Conservation (phyloP, 2,113 vertebrate species). For the Plecturocebus donacophilus region DNA sequence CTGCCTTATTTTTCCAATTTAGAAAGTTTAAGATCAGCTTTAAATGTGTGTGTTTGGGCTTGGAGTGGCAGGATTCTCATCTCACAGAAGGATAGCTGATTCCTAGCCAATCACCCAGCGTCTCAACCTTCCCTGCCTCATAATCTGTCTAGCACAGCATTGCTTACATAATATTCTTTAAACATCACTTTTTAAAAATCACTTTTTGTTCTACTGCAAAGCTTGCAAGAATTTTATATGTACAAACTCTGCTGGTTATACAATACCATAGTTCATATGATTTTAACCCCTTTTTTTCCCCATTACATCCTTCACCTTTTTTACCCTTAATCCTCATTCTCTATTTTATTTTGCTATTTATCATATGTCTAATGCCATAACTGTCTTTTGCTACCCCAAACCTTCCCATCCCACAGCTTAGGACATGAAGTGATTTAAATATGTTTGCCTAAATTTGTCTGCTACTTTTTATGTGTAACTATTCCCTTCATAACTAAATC, state of each 20-base stretch:
- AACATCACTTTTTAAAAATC: neutral
- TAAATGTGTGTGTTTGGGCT: neutral
- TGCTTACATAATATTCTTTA: neutral
- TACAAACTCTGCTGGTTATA: neutral
- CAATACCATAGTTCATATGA: neutral
- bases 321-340: neutral
- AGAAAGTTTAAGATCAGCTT: conserved; percentile 1
- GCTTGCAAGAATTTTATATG: neutral
- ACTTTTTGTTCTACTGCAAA: neutral
- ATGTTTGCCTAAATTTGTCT: neutral
- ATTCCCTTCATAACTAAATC: conserved; percentile 14
- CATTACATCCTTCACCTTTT: neutral
- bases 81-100: neutral
- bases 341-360: neutral
- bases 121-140: neutral
- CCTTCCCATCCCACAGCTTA: neutral
- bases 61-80: neutral
- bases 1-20: neutral
- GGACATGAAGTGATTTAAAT: neutral
- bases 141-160: neutral
- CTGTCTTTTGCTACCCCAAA: neutral
- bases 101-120: neutral
- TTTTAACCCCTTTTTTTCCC: neutral
- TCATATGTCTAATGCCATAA: neutral
- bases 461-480: neutral